A percentile compares a stretch with the other conserved stretches of the same genome.
phyloP scores from a whole-genome alignment of 64 coral and sea anemone genomes.

The Montipora sp. region DNA sequence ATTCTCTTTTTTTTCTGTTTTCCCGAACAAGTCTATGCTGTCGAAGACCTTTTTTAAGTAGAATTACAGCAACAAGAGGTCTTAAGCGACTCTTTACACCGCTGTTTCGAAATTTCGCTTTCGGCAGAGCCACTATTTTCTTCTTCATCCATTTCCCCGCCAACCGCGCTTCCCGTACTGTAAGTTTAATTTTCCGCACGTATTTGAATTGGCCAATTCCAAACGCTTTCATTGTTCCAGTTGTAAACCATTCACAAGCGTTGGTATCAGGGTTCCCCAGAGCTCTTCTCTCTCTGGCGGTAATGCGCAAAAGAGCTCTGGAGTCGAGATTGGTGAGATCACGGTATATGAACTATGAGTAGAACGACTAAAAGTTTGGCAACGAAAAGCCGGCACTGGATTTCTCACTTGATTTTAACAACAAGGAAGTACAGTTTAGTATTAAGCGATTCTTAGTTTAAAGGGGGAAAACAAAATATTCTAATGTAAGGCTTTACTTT shows the following conservation, averaged over 20 bases:
- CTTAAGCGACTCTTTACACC: not conserved
- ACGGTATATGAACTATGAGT: too few relatives aligned
- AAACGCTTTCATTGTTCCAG: not conserved
- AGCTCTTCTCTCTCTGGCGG: not conserved
- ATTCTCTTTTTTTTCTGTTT: not conserved
- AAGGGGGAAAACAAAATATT: too few relatives aligned
- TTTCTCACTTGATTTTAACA: too few relatives aligned
- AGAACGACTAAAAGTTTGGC: too few relatives aligned
- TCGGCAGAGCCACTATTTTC: not conserved
- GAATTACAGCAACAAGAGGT: not conserved
- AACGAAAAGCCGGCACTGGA: too few relatives aligned
- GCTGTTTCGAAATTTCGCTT: not conserved
- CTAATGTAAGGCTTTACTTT: too few relatives aligned
- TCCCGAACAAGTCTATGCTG: slow-evolving; percentile 12
- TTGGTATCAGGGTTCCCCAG: not conserved
- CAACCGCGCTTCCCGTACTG: not conserved
- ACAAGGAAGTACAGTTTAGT: too few relatives aligned
- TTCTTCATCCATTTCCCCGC: not conserved
- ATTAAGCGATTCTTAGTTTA: too few relatives aligned
- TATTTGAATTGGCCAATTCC: not conserved
- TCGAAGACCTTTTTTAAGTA: not conserved
- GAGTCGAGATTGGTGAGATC: not conserved
- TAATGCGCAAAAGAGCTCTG: not conserved
- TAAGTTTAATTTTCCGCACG: not conserved
- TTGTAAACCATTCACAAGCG: not conserved